Base-by-base conservation (phyloP, 1,140 invertebrate species). In the Euborellia annulipes region DNA sequence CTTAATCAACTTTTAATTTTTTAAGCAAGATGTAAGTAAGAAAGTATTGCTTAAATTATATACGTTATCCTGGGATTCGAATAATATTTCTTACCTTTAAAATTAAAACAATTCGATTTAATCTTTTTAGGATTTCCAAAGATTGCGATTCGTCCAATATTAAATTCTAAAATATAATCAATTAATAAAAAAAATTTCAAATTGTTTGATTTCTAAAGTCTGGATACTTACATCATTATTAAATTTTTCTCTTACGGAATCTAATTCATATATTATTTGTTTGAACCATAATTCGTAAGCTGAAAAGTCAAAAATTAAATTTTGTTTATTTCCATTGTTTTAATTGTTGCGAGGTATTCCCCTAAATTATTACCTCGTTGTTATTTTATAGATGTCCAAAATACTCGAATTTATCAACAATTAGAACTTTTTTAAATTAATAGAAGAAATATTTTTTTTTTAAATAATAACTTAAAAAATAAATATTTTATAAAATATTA, bases 221-320 rank as follows among this genome's bases (percentile, higher is more conserved):
- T n/a, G n/a, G n/a, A 47, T 52, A 43, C 43, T 54, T 52, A 76
- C 75, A 55, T 75, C 68, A 1, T 74, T 73, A 49, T 76, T 79
- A 53, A 98, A 86, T 37, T 95, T 67, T 2, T 71, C 64, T 41
- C 90, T 65, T 6, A 98, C 82, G 0, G 91, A 95, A 59, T 98
- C 93, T 45, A 98, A 66, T 59, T 99, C 95, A 59, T 79, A 96
- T 43, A 98, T 84, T 32, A 99, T 95, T 70, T 98, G 94, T 64
- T 98, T 98, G 70, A 99, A 99, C 95, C 95, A 98, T 13, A 99
- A 68, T 63, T 98, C 95, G 63, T 98, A 98, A 1, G 92, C 93
- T 96, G 67, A 49, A 69, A 71, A 14, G 14, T n/a, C n/a, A n/a
- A n/a, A n/a, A n/a, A n/a, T n/a, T n/a, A n/a, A n/a, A n/a, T n/a